Conservation (phyloP, 1,140 invertebrate genomes). For the Streblospio benedicti region DNA sequence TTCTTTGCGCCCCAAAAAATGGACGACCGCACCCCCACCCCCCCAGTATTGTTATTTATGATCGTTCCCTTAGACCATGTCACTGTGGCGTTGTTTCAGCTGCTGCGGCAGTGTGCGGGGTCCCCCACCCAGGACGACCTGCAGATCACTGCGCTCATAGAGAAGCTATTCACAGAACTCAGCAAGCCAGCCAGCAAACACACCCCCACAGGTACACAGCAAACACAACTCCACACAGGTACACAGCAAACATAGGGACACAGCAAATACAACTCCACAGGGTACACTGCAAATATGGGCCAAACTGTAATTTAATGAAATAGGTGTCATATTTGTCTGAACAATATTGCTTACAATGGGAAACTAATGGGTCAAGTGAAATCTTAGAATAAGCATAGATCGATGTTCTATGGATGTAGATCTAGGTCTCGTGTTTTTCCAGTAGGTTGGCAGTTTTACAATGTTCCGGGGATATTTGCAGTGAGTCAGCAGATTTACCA, state of each 20-base stretch:
- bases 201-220: slow-evolving; percentile 34
- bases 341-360: neutral
- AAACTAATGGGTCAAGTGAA: neutral
- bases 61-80: neutral
- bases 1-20: neutral
- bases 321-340: too few species aligned
- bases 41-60: too few species aligned
- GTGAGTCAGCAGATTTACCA: neutral
- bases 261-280: too few species aligned
- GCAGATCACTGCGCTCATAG: slow-evolving; percentile 31
- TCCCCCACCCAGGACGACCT: slow-evolving; percentile 30
- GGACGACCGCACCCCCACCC: neutral
- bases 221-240: too few species aligned
- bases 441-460: neutral
- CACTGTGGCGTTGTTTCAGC: slow-evolving; percentile 17
- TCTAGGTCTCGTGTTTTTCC: neutral
- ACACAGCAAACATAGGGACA: too few species aligned
- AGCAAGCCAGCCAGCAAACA: slow-evolving; percentile 31
- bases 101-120: slow-evolving; percentile 32
- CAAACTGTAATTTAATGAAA: too few species aligned
- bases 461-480: neutral
- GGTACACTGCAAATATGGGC: too few species aligned
- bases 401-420: slow-evolving; percentile 11
- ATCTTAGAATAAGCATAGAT: slow-evolving; percentile 7
- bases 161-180: slow-evolving; percentile 38